Conservation (phyloP, 2,113 vertebrate genomes). For the Drymodes brunneopygia region DNA sequence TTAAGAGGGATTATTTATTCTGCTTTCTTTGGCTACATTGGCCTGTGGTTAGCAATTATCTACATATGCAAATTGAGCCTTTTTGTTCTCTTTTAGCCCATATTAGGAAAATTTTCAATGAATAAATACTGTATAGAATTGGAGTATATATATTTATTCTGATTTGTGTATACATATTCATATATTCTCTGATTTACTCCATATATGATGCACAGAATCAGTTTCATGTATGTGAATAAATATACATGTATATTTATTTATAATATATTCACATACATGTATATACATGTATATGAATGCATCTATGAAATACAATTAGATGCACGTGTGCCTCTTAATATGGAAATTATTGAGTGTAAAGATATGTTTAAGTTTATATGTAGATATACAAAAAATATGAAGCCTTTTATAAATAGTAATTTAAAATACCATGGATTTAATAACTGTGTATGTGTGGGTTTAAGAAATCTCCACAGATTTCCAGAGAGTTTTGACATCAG, state of each 20-base stretch:
- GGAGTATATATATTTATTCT: not conserved
- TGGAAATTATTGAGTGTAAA: not conserved
- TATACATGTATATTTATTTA: not conserved
- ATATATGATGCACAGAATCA: not conserved
- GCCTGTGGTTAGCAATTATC: not conserved
- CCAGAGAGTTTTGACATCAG: not conserved
- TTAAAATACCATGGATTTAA: not conserved
- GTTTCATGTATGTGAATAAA: no score
- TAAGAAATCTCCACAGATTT: not conserved
- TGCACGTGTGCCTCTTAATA: not conserved
- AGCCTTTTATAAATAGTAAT: not conserved
- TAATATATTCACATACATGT: no score
- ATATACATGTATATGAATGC: not conserved
- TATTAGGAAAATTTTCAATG: not conserved
- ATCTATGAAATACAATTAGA: not conserved
- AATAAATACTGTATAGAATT: not conserved
- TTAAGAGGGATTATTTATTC: not conserved
- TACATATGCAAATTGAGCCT: not conserved
- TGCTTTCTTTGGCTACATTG: not conserved
- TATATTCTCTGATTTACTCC: not conserved
- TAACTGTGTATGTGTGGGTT: not conserved
- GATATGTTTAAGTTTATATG: rapidly evolving
- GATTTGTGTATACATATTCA: not conserved
- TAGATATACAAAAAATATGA: not conserved
- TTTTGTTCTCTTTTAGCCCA: not conserved